Conservation (phyloP, 1,140 invertebrate genomes). For the Cecropterus lyciades region DNA sequence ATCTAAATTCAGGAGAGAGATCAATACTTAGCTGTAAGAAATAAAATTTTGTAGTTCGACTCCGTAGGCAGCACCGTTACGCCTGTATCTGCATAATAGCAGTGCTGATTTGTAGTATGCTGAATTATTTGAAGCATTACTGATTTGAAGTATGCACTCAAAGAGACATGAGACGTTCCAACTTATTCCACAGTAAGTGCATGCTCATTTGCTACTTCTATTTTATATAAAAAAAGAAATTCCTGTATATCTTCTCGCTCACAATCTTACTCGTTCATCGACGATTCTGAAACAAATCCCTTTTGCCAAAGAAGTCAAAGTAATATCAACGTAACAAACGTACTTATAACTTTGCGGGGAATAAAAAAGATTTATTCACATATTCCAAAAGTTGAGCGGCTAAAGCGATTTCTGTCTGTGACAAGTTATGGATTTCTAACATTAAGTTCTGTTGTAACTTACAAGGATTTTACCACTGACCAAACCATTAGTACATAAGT, state of each 20-base stretch:
- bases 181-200: too few relatives aligned
- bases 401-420: slow-evolving; percentile 14
- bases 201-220: too few relatives aligned
- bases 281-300: slow-evolving; percentile 4
- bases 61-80: too few relatives aligned
- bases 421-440: slow-evolving; percentile 17
- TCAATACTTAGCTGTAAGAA: too few relatives aligned
- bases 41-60: too few relatives aligned
- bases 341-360: slow-evolving; percentile 17
- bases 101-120: too few relatives aligned
- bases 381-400: slow-evolving; percentile 20
- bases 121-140: too few relatives aligned
- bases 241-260: not conserved
- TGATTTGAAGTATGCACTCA: too few relatives aligned
- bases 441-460: not conserved
- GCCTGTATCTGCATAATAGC: too few relatives aligned
- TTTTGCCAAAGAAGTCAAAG: slow-evolving; percentile 10
- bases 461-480: slow-evolving; percentile 6
- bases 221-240: not conserved
- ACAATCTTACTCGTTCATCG: not conserved
- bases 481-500: not conserved
- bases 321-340: slow-evolving; percentile 26
- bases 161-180: too few relatives aligned
- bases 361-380: slow-evolving; percentile 28
- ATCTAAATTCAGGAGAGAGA: too few relatives aligned